Evolutionary conservation across 2,797 vertebrate genomes (phyloP), one percentile per base, ranked within the genome.

Genomic region (Hydrophis major): DNA sequence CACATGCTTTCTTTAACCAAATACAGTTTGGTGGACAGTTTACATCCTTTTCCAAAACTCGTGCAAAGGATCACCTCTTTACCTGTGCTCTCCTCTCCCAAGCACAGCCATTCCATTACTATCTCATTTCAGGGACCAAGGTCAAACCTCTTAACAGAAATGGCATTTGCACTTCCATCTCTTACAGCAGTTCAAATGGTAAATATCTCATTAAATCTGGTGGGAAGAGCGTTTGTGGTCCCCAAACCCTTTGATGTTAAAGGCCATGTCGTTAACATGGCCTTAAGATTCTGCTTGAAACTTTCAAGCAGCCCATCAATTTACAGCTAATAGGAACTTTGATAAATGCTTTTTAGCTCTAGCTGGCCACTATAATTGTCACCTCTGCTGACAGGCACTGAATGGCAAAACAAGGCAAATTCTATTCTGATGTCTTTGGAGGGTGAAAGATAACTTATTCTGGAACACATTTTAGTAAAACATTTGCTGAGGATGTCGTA

Each of bases 131-230:
- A n/a, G 86, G 74, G 89, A 66, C 22, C 91, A 91, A 94, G 56
- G 32, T 59, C 42, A 92, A 92, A 66, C 14, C 42, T 93, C 93
- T 92, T 83, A 93, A 87, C 59, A 95, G 92, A 94, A 91, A n/a
- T 63, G 32, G n/a, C 94, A 91, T 96, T 96, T 96, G 89, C 56
- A 63, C 74, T 89, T 87, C 3, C 86, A 78, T 13, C 11, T 28
- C 59, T 94, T 93, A 60, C 47, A 87, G 92, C 78, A 93, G 60
- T 86, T 95, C 87, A 90, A 91, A 93, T 87, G 20, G 91, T 57
- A 95, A 95, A 91, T 95, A 86, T 59, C 93, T 96, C 89, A 94
- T 89, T 95, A 94, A 96, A 95, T 57, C 90, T 87, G 90, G 13
- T 0, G 5, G 22, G 92, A 87, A 93, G 93, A 92, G 61, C 11